Conservation (phyloP, 2,888 invertebrate genomes). For the Acanthacorydalis orientalis region DNA sequence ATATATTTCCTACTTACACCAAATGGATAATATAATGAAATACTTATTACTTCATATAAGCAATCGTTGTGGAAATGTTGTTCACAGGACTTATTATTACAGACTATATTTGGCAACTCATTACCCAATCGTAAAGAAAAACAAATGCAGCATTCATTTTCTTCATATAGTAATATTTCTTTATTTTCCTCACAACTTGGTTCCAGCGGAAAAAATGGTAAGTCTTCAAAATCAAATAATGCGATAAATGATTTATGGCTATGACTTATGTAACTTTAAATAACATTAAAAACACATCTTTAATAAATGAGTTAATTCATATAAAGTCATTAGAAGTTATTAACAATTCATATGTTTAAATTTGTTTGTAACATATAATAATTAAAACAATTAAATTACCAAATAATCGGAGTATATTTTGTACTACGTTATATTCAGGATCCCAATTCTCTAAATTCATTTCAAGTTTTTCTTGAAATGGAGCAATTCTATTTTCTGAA, state of each 20-base stretch:
- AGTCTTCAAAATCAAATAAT: constrained; percentile 13
- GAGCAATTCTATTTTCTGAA: constrained; percentile 18
- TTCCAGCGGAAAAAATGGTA: constrained; percentile 18
- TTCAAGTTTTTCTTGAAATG: constrained; percentile 17
- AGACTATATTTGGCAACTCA: constrained; percentile 23
- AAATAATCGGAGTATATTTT: constrained; percentile 21
- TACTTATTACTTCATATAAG: constrained; percentile 22
- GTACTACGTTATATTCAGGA: constrained; percentile 15
- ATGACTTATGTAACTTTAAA: neutral
- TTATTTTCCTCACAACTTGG: constrained; percentile 7
- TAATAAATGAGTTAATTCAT: too few relatives aligned
- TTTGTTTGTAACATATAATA: too few relatives aligned
- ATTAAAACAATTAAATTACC: constrained; percentile 13
- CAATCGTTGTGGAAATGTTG: constrained; percentile 23
- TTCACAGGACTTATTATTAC: constrained; percentile 23
- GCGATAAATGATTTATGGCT: neutral
- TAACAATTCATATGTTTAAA: too few relatives aligned
- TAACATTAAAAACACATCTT: too few relatives aligned
- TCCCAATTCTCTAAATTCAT: constrained; percentile 23
- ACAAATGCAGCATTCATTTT: constrained; percentile 26
- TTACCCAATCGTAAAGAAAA: constrained; percentile 21
- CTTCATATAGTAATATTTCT: constrained; percentile 14
- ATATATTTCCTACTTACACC: too few relatives aligned
- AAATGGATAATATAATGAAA: too few relatives aligned
- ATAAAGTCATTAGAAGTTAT: too few relatives aligned